Evolutionary conservation across 1,140 invertebrate species (phyloP).

Genomic region (Agrilus planipennis): DNA sequence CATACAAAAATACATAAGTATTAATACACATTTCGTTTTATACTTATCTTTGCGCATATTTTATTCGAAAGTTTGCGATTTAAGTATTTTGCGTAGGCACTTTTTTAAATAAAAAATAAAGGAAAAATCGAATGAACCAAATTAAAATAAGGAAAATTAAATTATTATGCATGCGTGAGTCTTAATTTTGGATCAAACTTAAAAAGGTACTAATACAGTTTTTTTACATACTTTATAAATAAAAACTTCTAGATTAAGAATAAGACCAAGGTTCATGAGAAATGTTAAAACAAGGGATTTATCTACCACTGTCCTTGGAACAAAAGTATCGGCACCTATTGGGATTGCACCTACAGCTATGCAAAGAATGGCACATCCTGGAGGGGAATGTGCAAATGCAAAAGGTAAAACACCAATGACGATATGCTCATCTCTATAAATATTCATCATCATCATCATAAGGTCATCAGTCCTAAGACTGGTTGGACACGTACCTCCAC

Average conservation of each 20-base stretch:
- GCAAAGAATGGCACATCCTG: conserved; percentile 84
- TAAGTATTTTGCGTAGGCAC: no score
- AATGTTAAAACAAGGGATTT: conserved; percentile 59
- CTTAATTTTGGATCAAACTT: not conserved
- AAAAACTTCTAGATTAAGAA: conserved; percentile 47
- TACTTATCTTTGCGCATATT: no score
- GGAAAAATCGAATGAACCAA: not conserved
- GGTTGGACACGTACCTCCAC: no score
- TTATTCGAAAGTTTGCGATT: no score
- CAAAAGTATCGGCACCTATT: conserved; percentile 63
- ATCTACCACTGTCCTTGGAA: conserved; percentile 52
- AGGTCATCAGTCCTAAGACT: no score
- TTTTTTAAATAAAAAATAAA: no score
- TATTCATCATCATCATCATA: no score
- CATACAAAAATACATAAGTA: no score
- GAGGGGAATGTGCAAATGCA: conserved; percentile 78
- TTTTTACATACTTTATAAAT: not conserved
- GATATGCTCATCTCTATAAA: no score
- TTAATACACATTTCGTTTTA: no score
- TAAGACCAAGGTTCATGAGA: conserved; percentile 67
- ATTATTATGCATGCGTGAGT: no score
- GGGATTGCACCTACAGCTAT: conserved; percentile 86
- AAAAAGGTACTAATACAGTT: not conserved
- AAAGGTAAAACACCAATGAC: no score
- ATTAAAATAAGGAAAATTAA: not conserved